Conservation (phyloP, 2,888 invertebrate species). For the Apodemia zela region DNA sequence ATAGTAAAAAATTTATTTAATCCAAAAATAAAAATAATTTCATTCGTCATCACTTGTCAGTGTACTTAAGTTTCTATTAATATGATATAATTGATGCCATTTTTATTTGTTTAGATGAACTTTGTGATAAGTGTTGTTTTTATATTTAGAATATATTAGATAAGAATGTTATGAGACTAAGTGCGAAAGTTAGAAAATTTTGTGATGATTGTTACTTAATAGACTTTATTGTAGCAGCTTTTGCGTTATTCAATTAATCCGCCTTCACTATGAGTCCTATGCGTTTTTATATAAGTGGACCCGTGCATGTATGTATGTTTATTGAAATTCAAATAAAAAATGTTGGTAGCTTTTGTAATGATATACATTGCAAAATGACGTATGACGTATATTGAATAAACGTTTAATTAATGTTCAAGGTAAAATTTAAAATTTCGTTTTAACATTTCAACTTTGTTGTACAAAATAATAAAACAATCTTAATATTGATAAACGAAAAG, state of each 20-base stretch:
- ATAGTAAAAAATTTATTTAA: background rate
- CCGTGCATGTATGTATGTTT: background rate
- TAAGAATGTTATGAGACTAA: background rate
- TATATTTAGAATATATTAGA: conserved; percentile 9
- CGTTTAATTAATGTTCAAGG: background rate
- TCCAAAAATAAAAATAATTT: background rate
- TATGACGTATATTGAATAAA: too few relatives aligned
- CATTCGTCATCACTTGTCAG: background rate
- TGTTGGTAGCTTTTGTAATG: too few relatives aligned
- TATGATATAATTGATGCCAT: conserved; percentile 5
- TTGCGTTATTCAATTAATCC: background rate
- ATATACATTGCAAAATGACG: too few relatives aligned
- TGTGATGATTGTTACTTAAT: conserved; percentile 1
- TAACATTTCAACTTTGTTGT: too few relatives aligned
- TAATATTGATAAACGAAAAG: too few relatives aligned
- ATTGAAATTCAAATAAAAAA: too few relatives aligned
- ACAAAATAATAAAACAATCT: too few relatives aligned
- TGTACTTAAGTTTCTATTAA: conserved; percentile 3
- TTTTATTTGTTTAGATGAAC: background rate
- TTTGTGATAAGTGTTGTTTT: conserved; percentile 10
- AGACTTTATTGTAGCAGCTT: background rate
- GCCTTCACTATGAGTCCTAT: background rate
- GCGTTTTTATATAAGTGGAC: background rate
- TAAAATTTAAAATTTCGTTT: too few relatives aligned
- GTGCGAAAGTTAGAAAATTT: background rate